Conservation (phyloP, 2,113 vertebrate species). For the Sminthopsis crassicaudata region DNA sequence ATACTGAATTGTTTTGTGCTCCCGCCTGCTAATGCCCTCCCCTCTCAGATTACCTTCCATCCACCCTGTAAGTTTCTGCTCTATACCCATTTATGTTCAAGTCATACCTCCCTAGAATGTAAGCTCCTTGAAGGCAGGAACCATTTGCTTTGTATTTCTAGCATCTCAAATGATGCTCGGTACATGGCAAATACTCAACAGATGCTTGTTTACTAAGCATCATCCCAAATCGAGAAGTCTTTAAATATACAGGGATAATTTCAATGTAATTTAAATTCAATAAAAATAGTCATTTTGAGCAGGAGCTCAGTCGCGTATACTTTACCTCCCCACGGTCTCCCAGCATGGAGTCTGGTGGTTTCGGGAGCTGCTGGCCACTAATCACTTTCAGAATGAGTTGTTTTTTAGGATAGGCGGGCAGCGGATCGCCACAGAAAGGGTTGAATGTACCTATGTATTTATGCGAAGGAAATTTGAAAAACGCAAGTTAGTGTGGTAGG, state of each 20-base stretch:
- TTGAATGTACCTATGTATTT: slow-evolving; percentile 91
- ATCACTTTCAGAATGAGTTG: slow-evolving; percentile 97
- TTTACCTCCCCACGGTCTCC: slow-evolving; percentile 97
- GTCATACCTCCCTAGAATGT: not conserved
- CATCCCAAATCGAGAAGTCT: accelerated
- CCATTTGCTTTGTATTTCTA: not conserved
- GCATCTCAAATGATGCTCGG: not conserved
- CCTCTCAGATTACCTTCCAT: not conserved
- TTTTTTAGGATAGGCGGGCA: slow-evolving; percentile 97
- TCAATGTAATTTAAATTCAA: not conserved
- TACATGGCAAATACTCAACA: not conserved
- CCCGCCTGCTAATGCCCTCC: not conserved
- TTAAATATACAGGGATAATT: not conserved
- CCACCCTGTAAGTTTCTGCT: not conserved
- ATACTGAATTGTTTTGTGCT: not conserved
- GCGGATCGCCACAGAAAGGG: slow-evolving; percentile 93
- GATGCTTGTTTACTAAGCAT: not conserved
- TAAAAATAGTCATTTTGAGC: not conserved
- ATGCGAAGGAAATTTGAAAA: slow-evolving; percentile 41
- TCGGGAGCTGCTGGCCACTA: slow-evolving; percentile 98
- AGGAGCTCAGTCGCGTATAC: not conserved
- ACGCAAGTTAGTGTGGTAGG: not conserved
- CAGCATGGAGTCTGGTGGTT: slow-evolving; percentile 97
- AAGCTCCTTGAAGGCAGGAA: not conserved
- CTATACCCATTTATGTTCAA: not conserved